phyloP scores from a whole-genome alignment of 2,113 vertebrate genomes.

The Caranx melampygus region DNA sequence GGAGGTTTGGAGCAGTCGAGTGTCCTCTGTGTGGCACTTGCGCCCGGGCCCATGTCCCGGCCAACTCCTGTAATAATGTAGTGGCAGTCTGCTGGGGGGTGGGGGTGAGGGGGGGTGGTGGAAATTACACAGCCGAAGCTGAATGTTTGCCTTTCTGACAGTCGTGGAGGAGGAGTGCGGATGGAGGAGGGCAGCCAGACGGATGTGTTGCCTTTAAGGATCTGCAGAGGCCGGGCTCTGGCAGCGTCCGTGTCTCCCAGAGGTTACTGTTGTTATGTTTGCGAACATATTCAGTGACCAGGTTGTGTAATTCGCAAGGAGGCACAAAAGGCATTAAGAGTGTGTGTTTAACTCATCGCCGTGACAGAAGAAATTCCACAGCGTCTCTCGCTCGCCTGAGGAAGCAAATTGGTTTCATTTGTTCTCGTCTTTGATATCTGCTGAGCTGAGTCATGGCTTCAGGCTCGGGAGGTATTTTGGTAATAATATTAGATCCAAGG shows the following conservation, averaged over 20 bases:
- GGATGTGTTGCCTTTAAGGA: slow-evolving; percentile 33
- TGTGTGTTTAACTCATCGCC: slow-evolving; percentile 26
- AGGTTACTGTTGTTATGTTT: slow-evolving; percentile 26
- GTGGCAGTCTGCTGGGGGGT: slow-evolving; percentile 19
- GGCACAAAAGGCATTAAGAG: slow-evolving; percentile 15
- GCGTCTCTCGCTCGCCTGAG: not conserved
- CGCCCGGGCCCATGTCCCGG: slow-evolving; percentile 28
- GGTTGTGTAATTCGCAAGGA: slow-evolving; percentile 42
- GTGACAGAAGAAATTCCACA: slow-evolving; percentile 29
- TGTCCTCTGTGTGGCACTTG: slow-evolving; percentile 52
- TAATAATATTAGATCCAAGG: not conserved
- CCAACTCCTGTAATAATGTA: slow-evolving; percentile 46
- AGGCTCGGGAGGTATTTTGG: slow-evolving; percentile 1
- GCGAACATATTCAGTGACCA: slow-evolving; percentile 11
- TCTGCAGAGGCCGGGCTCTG: not conserved
- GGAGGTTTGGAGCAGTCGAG: slow-evolving; percentile 19
- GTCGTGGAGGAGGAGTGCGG: slow-evolving; percentile 40
- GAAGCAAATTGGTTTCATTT: slow-evolving; percentile 25
- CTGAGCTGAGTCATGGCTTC: slow-evolving; percentile 24
- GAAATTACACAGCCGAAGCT: slow-evolving; percentile 30
- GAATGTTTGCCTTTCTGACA: slow-evolving; percentile 53
- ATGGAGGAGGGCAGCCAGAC: slow-evolving; percentile 32
- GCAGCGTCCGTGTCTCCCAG: not conserved
- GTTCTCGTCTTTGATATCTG: slow-evolving; percentile 9
- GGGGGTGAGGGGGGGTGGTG: not conserved